Evolutionary conservation across 2,888 invertebrate species (phyloP), one percentile per base, ranked within the genome.

Genomic region (Drosophila mimica): DNA sequence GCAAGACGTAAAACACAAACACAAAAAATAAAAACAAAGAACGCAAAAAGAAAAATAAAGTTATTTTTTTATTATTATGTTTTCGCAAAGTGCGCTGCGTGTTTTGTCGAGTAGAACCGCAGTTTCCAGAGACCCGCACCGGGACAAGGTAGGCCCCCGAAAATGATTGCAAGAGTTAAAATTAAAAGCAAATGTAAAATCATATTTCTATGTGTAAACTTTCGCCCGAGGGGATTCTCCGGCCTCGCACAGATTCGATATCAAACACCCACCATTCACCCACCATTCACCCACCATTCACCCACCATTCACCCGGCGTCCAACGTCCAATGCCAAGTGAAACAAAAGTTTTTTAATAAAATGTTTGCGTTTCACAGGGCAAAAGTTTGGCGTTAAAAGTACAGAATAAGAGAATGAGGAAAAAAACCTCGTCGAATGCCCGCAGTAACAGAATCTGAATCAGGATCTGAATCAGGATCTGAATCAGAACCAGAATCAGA

Each of bases 131-230:
- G 56, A 9, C n/a, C 38, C 38, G 43, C 6, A 5, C 20, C 6
- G 40, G 38, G 56, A 36, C 68, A 68, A 79, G 80, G 78, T 79
- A 79, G 81, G 81, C 78, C 67, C 67, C 63, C 71, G 71, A 80
- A 85, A 87, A 77, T 89, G 85, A 86, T 89, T 89, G 89, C 88
- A 87, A 88, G 87, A 88, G 87, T 88, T 88, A 88, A 89, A 87
- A 88, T 88, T 88, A 88, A 88, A 88, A 88, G 88, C 90, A 88
- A 88, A 88, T 89, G 87, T 84, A 88, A 88, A 88, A 88, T 88
- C 90, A 89, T 88, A 88, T 88, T 88, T 88, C 87, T 89, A 89
- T 88, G 88, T 88, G 86, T 85, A 87, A 87, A 85, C 90, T 88
- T 88, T 81, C 63, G 76, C 75, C 77, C 28, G 48, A 68, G 62